phyloP scores from a whole-genome alignment of 2,797 vertebrate species.

The Parambassis ranga region DNA sequence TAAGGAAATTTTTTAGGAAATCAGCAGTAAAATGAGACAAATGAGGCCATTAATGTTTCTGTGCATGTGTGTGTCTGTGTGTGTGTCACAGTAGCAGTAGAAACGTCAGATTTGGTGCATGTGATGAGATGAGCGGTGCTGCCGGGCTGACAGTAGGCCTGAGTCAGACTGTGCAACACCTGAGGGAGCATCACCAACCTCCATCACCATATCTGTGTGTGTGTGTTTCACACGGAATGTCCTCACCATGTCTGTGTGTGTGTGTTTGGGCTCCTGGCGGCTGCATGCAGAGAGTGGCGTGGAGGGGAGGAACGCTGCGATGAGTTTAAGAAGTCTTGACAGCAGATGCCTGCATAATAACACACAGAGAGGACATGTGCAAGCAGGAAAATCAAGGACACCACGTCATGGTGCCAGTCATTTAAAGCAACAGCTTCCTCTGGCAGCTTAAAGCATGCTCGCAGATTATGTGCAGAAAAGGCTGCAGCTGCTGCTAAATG shows the following conservation, averaged over 20 bases:
- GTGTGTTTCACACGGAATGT: slow-evolving; percentile 12
- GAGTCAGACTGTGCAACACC: slow-evolving; percentile 63
- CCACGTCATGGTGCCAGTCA: slow-evolving; percentile 62
- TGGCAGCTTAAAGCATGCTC: slow-evolving; percentile 36
- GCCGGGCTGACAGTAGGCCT: slow-evolving; percentile 51
- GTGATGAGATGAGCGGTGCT: slow-evolving; percentile 32
- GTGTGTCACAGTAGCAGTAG: slow-evolving; percentile 21
- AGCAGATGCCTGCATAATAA: slow-evolving; percentile 75
- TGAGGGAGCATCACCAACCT: slow-evolving; percentile 43
- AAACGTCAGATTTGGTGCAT: slow-evolving; percentile 32
- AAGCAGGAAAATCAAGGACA: slow-evolving; percentile 67
- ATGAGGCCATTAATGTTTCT: too few species aligned
- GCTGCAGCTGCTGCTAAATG: slow-evolving; percentile 58
- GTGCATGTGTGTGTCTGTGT: background rate
- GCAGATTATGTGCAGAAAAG: slow-evolving; percentile 57
- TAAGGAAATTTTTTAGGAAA: too few species aligned
- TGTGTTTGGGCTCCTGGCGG: slow-evolving; percentile 44
- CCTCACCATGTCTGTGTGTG: slow-evolving; percentile 10
- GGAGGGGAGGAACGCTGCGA: slow-evolving; percentile 18
- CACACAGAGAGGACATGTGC: slow-evolving; percentile 67
- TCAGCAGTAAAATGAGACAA: too few species aligned
- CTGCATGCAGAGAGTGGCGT: slow-evolving; percentile 34
- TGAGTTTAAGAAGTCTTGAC: slow-evolving; percentile 79
- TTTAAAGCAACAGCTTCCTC: slow-evolving; percentile 64
- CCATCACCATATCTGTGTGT: slow-evolving; percentile 6